These are phyloP conservation scores for Darevskia nairensis DNA, from an alignment of 2,797 vertebrate species.

Conservation along the genomic window DNA sequence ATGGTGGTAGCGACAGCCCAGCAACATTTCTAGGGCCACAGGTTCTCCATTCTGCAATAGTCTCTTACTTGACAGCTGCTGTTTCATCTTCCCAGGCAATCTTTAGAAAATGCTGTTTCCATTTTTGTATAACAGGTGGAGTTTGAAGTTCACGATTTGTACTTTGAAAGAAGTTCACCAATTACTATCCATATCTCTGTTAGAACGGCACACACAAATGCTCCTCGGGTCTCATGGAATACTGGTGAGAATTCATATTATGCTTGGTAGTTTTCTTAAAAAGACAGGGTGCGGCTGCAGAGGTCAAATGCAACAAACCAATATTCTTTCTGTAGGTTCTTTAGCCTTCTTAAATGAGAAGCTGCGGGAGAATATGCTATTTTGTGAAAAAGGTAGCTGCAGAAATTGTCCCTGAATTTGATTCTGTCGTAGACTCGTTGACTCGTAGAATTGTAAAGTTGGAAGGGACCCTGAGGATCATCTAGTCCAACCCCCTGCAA, in stretches of 20 bases:
- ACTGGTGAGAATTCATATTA: constrained; percentile 83
- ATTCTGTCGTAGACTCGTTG: too few species aligned
- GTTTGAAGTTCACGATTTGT: constrained; percentile 91
- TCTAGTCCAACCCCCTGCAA: too few species aligned
- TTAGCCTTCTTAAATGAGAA: neutral
- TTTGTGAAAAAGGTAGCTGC: neutral
- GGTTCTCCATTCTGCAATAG: neutral
- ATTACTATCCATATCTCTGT: constrained; percentile 87
- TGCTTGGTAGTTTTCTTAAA: neutral
- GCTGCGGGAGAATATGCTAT: neutral
- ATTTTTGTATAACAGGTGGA: constrained; percentile 82
- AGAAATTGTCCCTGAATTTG: neutral
- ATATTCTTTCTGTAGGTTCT: neutral
- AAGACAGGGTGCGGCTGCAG: neutral
- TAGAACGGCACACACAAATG: constrained; percentile 93
- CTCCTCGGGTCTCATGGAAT: constrained; percentile 96
- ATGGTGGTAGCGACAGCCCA: too few species aligned
- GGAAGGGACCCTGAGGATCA: too few species aligned
- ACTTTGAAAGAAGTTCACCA: constrained; percentile 87
- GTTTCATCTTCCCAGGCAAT: neutral
- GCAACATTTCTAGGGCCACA: too few species aligned
- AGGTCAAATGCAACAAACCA: neutral
- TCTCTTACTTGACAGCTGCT: rapidly evolving
- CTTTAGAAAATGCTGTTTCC: neutral
- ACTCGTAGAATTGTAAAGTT: too few species aligned